Evolutionary conservation across 2,797 vertebrate species (phyloP).

Genomic region (Masticophis lateralis): DNA sequence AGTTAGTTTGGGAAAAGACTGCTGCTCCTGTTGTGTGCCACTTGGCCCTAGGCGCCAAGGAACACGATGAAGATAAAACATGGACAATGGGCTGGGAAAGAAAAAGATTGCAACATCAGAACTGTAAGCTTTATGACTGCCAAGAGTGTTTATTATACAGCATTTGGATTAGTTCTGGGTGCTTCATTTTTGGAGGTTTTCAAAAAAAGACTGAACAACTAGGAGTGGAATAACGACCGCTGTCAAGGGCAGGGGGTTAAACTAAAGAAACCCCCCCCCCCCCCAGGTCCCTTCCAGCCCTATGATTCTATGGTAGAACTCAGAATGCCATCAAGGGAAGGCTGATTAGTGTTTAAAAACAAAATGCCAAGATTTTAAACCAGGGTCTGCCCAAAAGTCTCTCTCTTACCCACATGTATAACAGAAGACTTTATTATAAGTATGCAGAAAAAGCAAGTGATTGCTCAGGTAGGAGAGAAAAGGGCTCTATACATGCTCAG

Average conservation of each 20-base stretch:
- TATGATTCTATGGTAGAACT: background rate
- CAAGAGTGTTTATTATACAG: background rate
- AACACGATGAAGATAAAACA: background rate
- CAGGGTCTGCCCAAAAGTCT: background rate
- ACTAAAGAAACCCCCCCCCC: background rate
- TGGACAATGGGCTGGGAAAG: background rate
- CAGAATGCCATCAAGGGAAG: background rate
- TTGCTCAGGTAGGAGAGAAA: background rate
- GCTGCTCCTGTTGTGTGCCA: background rate
- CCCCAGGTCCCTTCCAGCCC: background rate
- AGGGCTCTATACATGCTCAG: background rate
- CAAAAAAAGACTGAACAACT: background rate
- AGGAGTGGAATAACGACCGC: background rate
- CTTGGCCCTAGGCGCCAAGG: background rate
- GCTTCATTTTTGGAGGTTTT: background rate
- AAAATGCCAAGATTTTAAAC: background rate
- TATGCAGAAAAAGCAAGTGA: background rate
- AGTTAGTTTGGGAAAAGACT: background rate
- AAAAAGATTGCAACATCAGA: background rate
- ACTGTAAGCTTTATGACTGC: background rate
- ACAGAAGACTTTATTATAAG: background rate
- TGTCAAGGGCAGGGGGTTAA: background rate
- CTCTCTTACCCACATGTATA: background rate
- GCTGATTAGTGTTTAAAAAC: background rate
- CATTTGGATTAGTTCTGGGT: background rate